Conservation (phyloP, 2,113 vertebrate species). For the Seriola aureovittata region DNA sequence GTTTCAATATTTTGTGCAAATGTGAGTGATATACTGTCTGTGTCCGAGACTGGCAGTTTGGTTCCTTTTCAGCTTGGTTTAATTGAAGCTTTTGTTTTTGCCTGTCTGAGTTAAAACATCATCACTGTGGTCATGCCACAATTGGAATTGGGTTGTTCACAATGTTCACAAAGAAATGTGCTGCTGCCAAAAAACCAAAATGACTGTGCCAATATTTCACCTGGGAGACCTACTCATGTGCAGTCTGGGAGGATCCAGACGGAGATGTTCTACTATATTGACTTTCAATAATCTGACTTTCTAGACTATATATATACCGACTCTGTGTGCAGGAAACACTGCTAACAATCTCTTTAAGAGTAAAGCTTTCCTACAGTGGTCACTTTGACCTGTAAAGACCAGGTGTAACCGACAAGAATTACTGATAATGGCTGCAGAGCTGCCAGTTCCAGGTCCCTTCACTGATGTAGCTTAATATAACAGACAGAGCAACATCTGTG, state of each 20-base stretch:
- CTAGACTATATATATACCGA: not conserved
- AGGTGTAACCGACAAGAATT: not conserved
- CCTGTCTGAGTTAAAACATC: not conserved
- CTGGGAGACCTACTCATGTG: too few relatives aligned
- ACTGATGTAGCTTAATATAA: not conserved
- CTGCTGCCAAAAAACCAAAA: constrained; percentile 12
- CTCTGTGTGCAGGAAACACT: not conserved
- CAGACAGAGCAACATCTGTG: not conserved
- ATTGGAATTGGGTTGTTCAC: not conserved
- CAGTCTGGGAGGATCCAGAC: not conserved
- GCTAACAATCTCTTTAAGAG: not conserved
- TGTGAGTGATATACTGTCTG: not conserved
- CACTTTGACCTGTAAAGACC: not conserved
- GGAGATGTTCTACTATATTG: not conserved
- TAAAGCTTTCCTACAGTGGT: too few relatives aligned
- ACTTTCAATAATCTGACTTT: constrained; percentile 14
- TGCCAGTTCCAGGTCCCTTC: not conserved
- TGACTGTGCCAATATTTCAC: constrained; percentile 5
- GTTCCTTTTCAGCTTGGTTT: constrained; percentile 11
- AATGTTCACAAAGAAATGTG: constrained; percentile 13
- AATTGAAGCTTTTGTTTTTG: constrained; percentile 8
- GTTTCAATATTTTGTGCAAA: not conserved
- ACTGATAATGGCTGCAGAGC: not conserved
- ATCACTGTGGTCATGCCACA: not conserved
- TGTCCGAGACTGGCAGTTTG: not conserved